Conservation (phyloP, 2,113 vertebrate genomes). For the Petrocephalus zakoni region DNA sequence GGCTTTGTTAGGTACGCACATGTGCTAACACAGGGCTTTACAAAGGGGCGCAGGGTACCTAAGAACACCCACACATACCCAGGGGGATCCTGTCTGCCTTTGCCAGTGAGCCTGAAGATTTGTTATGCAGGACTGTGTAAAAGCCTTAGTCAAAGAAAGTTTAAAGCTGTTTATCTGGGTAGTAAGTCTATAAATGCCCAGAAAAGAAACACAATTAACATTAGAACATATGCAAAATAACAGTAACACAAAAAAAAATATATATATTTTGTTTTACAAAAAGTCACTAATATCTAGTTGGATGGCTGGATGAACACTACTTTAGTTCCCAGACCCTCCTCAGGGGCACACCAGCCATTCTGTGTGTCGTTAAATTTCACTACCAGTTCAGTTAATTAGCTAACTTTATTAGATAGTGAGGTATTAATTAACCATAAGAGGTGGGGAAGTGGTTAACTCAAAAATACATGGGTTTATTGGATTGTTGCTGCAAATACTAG, state of each 20-base stretch:
- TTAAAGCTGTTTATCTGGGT: not conserved
- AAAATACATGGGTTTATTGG: not conserved
- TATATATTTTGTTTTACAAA: not conserved
- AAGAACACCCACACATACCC: not conserved
- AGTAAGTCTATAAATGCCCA: not conserved
- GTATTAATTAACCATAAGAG: not conserved
- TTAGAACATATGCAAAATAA: not conserved
- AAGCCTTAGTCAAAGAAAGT: not conserved
- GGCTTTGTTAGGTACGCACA: not conserved
- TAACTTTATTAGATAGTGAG: too few relatives aligned
- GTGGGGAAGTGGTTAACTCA: not conserved
- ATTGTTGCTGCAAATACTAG: not conserved
- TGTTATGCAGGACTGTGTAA: not conserved
- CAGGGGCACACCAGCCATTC: not conserved
- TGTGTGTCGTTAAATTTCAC: not conserved
- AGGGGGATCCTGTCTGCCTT: not conserved
- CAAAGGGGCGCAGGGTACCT: not conserved
- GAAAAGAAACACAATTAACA: not conserved
- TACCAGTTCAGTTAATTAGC: not conserved
- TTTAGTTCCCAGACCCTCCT: not conserved
- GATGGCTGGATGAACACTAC: not conserved
- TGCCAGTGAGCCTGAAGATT: not conserved
- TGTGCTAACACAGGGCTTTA: not conserved
- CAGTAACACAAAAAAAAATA: not conserved
- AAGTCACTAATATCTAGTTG: not conserved